phyloP scores from a whole-genome alignment of 2,113 vertebrate genomes.

The Cheirogaleus medius region DNA sequence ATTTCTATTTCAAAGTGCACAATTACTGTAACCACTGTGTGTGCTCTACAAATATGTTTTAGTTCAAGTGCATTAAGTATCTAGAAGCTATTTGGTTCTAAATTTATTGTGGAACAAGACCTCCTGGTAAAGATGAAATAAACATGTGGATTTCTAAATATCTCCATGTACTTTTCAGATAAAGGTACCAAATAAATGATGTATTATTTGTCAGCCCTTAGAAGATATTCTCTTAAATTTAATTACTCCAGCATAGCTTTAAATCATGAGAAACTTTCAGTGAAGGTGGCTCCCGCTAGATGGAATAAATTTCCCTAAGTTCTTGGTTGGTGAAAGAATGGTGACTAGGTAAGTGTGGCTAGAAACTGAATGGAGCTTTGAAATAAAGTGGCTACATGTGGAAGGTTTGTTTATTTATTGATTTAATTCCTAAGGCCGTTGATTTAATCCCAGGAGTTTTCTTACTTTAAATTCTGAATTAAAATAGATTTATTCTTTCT shows the following conservation, averaged over 20 bases:
- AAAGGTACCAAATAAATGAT: slow-evolving; percentile 41
- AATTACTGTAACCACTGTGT: neutral
- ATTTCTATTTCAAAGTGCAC: neutral
- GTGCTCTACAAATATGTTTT: neutral
- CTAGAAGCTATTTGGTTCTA: slow-evolving; percentile 15
- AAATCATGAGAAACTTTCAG: slow-evolving; percentile 20
- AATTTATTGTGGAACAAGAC: neutral
- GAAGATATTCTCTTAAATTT: slow-evolving; percentile 30
- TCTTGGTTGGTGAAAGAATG: neutral
- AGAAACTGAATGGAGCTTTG: neutral
- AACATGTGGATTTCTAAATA: slow-evolving; percentile 9
- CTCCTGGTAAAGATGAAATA: slow-evolving; percentile 29
- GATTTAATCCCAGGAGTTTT: neutral
- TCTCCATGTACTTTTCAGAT: slow-evolving; percentile 43
- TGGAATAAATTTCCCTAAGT: slow-evolving; percentile 6
- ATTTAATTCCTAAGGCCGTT: neutral
- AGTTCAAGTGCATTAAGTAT: neutral
- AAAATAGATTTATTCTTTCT: neutral
- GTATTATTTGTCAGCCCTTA: neutral
- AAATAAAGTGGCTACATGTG: neutral
- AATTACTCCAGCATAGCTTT: slow-evolving; percentile 8
- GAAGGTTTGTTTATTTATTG: neutral
- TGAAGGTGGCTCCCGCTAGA: neutral
- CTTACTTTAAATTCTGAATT: slow-evolving; percentile 9
- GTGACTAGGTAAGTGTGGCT: neutral